phyloP scores from a whole-genome alignment of 2,113 vertebrate species.

The Lampris incognitus region DNA sequence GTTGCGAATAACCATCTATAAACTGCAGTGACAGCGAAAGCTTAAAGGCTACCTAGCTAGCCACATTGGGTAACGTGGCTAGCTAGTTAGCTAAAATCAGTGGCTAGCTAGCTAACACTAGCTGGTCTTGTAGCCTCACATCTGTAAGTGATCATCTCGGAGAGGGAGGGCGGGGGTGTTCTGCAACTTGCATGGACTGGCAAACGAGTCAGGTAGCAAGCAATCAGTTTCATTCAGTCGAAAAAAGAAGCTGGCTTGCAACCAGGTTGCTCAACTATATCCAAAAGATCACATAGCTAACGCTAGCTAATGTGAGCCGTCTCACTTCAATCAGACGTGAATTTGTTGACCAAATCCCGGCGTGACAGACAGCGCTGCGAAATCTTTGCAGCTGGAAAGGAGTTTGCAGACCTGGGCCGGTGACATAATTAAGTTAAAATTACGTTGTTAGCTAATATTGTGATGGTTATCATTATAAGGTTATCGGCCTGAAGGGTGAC shows the following conservation, averaged over 20 bases:
- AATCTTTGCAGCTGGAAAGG: constrained; percentile 66
- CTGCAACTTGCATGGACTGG: constrained; percentile 53
- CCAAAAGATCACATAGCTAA: neutral
- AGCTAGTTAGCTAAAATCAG: constrained; percentile 60
- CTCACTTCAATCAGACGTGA: constrained; percentile 45
- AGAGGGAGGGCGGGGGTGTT: constrained; percentile 58
- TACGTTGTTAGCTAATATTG: constrained; percentile 36
- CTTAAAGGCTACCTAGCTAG: constrained; percentile 59
- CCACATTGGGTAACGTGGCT: constrained; percentile 76
- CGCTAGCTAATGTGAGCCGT: constrained; percentile 22
- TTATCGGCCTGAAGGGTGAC: constrained; percentile 66
- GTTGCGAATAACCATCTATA: constrained; percentile 22
- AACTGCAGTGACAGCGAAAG: constrained; percentile 42
- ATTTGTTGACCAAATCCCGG: constrained; percentile 81
- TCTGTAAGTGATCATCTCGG: constrained; percentile 82
- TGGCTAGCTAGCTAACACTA: constrained; percentile 57
- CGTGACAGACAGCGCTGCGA: constrained; percentile 78
- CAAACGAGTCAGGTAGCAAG: constrained; percentile 48
- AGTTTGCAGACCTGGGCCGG: constrained; percentile 77
- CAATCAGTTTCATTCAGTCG: constrained; percentile 24
- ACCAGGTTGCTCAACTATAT: constrained; percentile 4
- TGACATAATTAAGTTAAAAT: constrained; percentile 17
- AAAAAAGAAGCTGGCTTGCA: constrained; percentile 20
- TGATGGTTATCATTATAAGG: constrained; percentile 42
- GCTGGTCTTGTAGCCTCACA: constrained; percentile 69